Conservation (phyloP, 2,113 vertebrate species). For the Tachuris rubrigastra region DNA sequence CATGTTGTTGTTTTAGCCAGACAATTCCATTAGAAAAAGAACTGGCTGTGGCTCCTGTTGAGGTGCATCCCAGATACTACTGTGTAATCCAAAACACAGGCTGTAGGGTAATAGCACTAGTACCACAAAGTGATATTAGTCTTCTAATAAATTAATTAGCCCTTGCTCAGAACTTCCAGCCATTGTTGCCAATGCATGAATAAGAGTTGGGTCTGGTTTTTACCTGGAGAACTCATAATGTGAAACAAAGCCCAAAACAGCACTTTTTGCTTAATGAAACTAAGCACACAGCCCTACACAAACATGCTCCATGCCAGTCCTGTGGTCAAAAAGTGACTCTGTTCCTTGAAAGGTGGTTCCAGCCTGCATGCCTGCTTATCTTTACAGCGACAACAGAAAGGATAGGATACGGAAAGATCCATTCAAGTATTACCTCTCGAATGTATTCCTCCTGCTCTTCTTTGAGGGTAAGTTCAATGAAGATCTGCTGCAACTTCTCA, state of each 20-base stretch:
- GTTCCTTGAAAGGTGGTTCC: background rate
- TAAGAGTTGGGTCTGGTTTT: background rate
- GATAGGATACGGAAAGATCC: background rate
- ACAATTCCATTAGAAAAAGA: background rate
- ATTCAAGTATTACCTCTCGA: slow-evolving; percentile 81
- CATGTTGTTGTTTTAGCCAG: background rate
- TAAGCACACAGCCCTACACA: background rate
- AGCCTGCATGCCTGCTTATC: background rate
- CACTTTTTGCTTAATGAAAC: background rate
- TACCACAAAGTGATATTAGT: background rate
- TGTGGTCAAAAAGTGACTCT: background rate
- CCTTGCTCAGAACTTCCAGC: background rate
- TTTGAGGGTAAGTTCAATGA: slow-evolving; percentile 95
- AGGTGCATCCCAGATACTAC: background rate
- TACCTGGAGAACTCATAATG: background rate
- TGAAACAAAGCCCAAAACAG: background rate
- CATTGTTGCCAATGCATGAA: background rate
- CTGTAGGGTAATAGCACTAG: background rate
- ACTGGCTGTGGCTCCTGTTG: background rate
- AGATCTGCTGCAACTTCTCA: slow-evolving; percentile 98
- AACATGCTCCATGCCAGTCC: background rate
- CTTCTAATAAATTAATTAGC: background rate
- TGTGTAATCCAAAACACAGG: background rate
- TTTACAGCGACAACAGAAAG: accelerated
- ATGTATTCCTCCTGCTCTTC: slow-evolving; percentile 98